Evolutionary conservation across 2,113 vertebrate species (phyloP), one percentile per base, ranked within the genome.

Genomic region (Asarcornis scutulata): DNA sequence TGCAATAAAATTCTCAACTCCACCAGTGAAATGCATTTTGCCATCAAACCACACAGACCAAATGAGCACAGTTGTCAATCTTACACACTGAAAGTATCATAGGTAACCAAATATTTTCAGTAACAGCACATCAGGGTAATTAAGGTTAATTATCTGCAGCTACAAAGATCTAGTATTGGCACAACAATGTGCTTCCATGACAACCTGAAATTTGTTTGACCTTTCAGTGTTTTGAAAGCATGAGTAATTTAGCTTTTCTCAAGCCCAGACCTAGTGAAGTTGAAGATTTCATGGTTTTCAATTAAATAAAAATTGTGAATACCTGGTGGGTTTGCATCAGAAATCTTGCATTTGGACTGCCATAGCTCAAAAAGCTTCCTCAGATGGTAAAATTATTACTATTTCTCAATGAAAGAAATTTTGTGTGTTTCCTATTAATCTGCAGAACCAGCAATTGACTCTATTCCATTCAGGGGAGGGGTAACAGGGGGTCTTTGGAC

Each of bases 391-490:
- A 97, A 95, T 91, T 96, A 81, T 74, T 92, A 74, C 62, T 72
- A 55, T 92, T 95, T 94, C 91, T 95, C 72, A 92, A 92, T 97
- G 89, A 92, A 88, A 89, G 85, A 96, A 95, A 83, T 91, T 88
- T 53, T 76, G 78, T 79, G 72, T 60, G 15, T 93, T 97, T 96
- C 86, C 94, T 95, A 86, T 92, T 96, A 76, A 93, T 96, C 78
- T 93, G 86, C 56, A 89, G 48, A 72, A 55, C 66, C 55, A 80
- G 53, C 86, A 94, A 95, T 95, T 96, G 92, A 77, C 60, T 95
- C 38, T 91, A 4, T 89, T 91, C 71, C 72, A 60, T 83, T 91
- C 80, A 80, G 42, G 42, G 68, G 82, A 95, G 27, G 80, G 58
- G 88, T 89, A 95, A 93, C 42, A 76, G 56, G 32, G 55, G 29